Evolutionary conservation across 64 coral and sea anemone species (phyloP).

Genomic region (Cladopsammia gracilis): DNA sequence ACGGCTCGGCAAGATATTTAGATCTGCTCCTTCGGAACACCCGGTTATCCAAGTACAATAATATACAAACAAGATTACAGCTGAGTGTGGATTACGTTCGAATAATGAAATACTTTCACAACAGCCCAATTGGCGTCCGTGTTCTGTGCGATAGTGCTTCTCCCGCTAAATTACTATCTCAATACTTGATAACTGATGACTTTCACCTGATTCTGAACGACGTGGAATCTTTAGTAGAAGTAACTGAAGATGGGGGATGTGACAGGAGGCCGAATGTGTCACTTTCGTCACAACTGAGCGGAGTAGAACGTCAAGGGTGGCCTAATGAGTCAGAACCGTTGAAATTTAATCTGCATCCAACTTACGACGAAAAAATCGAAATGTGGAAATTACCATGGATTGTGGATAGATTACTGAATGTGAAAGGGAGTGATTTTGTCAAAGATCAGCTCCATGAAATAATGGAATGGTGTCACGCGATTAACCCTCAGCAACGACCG

Average conservation of each 20-base stretch:
- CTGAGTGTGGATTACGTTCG: background rate
- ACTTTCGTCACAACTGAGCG: background rate
- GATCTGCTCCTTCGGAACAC: background rate
- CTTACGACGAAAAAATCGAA: conserved; percentile 10
- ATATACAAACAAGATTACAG: conserved; percentile 10
- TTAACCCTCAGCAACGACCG: background rate
- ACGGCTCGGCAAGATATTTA: background rate
- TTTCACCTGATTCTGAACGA: conserved; percentile 7
- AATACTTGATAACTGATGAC: conserved; percentile 18
- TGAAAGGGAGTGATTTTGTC: background rate
- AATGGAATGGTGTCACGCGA: background rate
- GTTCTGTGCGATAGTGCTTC: background rate
- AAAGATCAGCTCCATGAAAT: background rate
- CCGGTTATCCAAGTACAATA: background rate
- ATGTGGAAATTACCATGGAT: conserved; percentile 14
- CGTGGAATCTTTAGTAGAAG: background rate
- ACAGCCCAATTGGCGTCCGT: conserved; percentile 13
- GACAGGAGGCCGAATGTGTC: background rate
- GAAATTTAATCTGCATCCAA: background rate
- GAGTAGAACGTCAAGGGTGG: background rate
- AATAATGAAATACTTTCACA: background rate
- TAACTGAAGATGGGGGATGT: background rate
- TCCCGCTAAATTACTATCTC: background rate
- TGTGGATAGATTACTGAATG: background rate
- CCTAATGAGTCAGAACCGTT: background rate